A percentile compares a stretch with the other conserved stretches of the same genome.
Evolutionary conservation across 2,888 invertebrate genomes (phyloP).

Genomic region (Busseola fusca): DNA sequence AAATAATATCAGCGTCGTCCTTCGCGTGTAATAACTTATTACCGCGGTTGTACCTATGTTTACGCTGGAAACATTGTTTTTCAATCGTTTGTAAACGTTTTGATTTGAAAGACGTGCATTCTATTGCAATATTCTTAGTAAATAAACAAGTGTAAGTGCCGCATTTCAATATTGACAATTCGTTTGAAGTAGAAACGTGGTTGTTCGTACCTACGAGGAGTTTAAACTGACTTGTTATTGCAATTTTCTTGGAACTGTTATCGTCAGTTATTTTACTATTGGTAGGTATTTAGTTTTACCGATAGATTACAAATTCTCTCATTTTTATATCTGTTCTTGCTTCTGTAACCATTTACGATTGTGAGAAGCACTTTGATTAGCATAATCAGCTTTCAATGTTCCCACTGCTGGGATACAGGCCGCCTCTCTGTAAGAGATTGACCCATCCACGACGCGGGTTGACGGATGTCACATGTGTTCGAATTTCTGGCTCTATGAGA

Average conservation of each 20-base stretch:
- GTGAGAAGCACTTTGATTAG: constrained; percentile 9
- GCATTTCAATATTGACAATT: constrained; percentile 9
- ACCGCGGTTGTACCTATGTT: constrained; percentile 31
- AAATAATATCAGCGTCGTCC: constrained; percentile 27
- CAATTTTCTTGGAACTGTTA: neutral
- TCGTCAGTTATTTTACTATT: neutral
- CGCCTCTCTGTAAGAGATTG: neutral
- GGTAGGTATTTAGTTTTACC: neutral
- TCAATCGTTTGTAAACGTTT: constrained; percentile 11
- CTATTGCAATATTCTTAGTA: constrained; percentile 24
- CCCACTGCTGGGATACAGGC: neutral
- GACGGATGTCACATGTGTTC: neutral
- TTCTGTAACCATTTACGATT: neutral
- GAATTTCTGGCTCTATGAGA: neutral
- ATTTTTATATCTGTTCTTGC: neutral
- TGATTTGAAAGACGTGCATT: constrained; percentile 14
- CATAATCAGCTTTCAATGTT: too few species aligned
- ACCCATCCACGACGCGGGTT: neutral
- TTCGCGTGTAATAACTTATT: constrained; percentile 25
- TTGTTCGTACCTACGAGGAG: neutral
- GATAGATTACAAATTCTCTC: neutral
- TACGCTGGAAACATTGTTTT: constrained; percentile 31
- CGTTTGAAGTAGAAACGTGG: constrained; percentile 13
- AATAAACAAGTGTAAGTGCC: constrained; percentile 25
- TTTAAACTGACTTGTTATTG: constrained; percentile 4